Percentiles rank a stretch among this genome's conserved stretches.
phyloP scores from a whole-genome alignment of 2,113 vertebrate genomes.

The Bubalus kerabau region DNA sequence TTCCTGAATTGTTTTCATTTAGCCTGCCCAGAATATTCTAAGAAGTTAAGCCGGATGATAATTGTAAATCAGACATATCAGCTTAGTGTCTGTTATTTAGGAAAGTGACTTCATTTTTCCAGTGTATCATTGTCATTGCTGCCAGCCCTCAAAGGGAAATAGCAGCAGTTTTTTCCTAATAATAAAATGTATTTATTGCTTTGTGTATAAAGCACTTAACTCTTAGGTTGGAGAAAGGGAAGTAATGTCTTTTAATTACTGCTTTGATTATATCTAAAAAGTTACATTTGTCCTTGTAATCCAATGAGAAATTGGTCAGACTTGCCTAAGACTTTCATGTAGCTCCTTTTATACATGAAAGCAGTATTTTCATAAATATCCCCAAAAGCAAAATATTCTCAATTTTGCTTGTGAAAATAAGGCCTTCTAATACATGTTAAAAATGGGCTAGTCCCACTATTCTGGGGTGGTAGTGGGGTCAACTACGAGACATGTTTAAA shows the following conservation, averaged over 20 bases:
- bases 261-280: background rate
- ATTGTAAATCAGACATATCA: background rate
- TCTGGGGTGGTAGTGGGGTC: background rate
- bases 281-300: background rate
- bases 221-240: background rate
- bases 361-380: background rate
- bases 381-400: background rate
- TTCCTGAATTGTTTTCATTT: background rate
- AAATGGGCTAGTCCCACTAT: conserved; percentile 36
- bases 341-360: background rate
- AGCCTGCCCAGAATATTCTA: background rate
- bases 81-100: background rate
- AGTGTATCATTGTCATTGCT: background rate
- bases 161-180: background rate
- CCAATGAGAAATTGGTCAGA: conserved; percentile 15
- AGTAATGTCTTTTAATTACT: background rate
- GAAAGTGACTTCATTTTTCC: background rate
- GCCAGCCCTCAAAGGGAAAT: background rate
- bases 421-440: conserved; percentile 47
- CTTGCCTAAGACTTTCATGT: conserved; percentile 72
- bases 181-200: background rate
- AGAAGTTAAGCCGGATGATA: background rate
- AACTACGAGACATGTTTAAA: conserved; percentile 38
- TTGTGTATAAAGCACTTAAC: background rate
- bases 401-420: conserved; percentile 30